These are phyloP conservation scores for Apodemia zela DNA, from an alignment of 2,888 invertebrate species.

Conservation along the genomic window DNA sequence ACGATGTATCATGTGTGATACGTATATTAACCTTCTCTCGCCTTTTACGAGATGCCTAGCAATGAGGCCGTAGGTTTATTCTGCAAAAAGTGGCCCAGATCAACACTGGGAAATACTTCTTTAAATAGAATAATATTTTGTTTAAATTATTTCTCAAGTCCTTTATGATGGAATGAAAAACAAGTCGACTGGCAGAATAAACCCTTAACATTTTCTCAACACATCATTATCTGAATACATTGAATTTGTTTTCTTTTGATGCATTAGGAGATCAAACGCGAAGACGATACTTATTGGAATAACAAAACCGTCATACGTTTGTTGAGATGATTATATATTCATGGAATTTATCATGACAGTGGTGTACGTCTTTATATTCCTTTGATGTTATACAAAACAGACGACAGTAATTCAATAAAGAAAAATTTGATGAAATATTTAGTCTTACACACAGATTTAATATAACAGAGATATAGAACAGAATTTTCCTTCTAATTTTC, in stretches of 20 bases:
- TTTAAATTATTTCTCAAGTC: background rate
- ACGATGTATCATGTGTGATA: too few relatives aligned
- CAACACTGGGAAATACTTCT: background rate
- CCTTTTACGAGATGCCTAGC: too few relatives aligned
- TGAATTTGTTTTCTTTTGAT: conserved; percentile 11
- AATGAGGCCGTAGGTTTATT: too few relatives aligned
- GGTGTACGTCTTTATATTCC: conserved; percentile 2
- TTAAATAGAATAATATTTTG: background rate
- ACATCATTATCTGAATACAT: conserved; percentile 2
- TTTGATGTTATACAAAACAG: background rate
- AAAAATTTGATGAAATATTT: background rate
- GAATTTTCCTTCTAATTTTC: too few relatives aligned
- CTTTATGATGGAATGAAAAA: background rate
- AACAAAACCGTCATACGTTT: background rate
- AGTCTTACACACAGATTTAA: background rate
- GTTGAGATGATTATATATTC: conserved; percentile 10
- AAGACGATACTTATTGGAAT: background rate
- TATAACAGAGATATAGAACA: background rate
- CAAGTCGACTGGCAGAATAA: background rate
- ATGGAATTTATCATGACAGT: background rate
- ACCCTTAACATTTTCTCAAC: background rate
- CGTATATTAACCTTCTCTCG: too few relatives aligned
- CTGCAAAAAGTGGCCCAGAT: too few relatives aligned
- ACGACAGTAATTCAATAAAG: background rate
- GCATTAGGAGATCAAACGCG: conserved; percentile 3